These are phyloP conservation scores for Schlechtendalia chinensis DNA, from an alignment of 1,140 invertebrate species.

Conservation along the genomic window DNA sequence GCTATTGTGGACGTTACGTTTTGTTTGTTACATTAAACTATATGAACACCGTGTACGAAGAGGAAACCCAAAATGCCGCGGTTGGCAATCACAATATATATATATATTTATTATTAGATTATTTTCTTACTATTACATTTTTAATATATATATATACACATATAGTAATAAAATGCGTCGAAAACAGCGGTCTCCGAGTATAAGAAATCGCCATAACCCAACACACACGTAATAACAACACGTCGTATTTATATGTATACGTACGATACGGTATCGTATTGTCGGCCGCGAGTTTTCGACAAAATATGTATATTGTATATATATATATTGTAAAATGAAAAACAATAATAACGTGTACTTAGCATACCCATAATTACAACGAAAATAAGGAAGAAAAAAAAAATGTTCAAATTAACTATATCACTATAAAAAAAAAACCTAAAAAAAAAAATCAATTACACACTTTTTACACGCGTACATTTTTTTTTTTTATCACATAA, in stretches of 20 bases:
- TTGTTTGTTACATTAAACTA: background rate
- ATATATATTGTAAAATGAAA: background rate
- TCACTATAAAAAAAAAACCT: background rate
- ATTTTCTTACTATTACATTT: too few species aligned
- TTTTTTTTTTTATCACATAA: constrained; percentile 10
- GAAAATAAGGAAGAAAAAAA: constrained; percentile 1
- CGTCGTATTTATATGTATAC: too few species aligned
- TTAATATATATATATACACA: too few species aligned
- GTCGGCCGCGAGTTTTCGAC: background rate
- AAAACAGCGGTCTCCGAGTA: too few species aligned
- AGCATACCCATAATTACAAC: background rate
- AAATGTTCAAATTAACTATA: constrained; percentile 34
- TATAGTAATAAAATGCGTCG: too few species aligned
- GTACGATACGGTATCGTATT: background rate
- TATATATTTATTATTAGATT: background rate
- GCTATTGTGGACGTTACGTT: background rate
- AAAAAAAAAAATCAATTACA: constrained; percentile 32
- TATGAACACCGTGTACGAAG: background rate
- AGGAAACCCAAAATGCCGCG: background rate
- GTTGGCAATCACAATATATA: background rate
- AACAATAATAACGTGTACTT: background rate
- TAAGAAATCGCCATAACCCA: too few species aligned
- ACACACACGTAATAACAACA: too few species aligned
- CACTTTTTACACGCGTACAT: constrained; percentile 5
- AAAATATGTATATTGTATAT: background rate